These are phyloP conservation scores for Actinostola sp. DNA, from an alignment of 92 coral and sea anemone genomes.

Conservation along the genomic window DNA sequence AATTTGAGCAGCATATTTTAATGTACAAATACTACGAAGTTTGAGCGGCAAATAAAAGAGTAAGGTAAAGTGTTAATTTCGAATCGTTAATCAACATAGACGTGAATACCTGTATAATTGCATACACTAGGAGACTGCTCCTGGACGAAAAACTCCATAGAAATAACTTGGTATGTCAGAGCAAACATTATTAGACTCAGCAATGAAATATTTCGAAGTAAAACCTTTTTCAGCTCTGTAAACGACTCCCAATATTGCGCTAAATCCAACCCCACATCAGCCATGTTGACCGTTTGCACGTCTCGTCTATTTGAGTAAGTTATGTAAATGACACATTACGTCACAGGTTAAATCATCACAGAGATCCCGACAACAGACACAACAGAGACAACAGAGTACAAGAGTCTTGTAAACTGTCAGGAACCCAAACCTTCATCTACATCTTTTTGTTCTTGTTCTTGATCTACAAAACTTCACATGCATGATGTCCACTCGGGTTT, in stretches of 20 bases:
- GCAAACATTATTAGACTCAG: conserved; percentile 61
- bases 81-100: neutral
- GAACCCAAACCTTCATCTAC: no score
- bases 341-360: no score
- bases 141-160: conserved; percentile 65
- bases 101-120: conserved; percentile 39
- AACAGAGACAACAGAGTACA: no score
- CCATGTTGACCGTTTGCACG: neutral
- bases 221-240: conserved; percentile 39
- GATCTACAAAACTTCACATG: no score
- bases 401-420: no score
- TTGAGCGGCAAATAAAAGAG: no score
- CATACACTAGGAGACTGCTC: conserved; percentile 50
- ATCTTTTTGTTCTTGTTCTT: no score
- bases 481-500: no score
- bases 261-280: conserved; percentile 38
- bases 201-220: conserved; percentile 57
- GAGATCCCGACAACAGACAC: no score
- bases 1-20: neutral
- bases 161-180: conserved; percentile 68
- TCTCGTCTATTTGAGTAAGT: neutral
- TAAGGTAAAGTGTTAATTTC: no score
- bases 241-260: conserved; percentile 70
- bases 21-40: no score
- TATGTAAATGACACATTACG: neutral